A percentile compares a stretch with the other conserved stretches of the same genome.
Conservation (phyloP, 2,797 vertebrate genomes). For the Tapera naevia region DNA sequence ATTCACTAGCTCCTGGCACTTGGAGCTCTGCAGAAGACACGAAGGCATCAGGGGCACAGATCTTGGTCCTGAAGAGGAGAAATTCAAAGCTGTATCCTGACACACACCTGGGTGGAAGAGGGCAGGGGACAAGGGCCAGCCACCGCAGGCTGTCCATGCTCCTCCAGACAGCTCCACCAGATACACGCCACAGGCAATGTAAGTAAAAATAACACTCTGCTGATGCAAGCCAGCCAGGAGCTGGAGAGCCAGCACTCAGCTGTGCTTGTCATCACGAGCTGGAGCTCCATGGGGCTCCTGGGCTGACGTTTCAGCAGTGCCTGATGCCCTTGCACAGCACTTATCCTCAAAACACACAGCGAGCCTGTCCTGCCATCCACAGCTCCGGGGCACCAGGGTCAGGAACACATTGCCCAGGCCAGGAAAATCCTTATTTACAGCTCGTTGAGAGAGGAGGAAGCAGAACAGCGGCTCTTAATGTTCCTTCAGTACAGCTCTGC, state of each 20-base stretch:
- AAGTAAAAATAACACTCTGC: background rate
- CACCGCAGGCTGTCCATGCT: accelerated
- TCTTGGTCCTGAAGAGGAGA: background rate
- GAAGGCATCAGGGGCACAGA: accelerated
- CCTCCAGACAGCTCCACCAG: background rate
- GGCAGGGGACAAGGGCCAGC: background rate
- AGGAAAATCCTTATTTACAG: accelerated
- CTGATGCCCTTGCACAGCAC: background rate
- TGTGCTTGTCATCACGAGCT: accelerated
- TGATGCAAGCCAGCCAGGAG: background rate
- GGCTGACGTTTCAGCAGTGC: accelerated
- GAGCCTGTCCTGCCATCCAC: background rate
- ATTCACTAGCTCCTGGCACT: background rate
- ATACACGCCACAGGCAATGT: accelerated
- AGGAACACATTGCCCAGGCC: background rate
- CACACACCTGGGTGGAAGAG: background rate
- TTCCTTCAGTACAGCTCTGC: background rate
- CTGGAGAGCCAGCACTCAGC: accelerated
- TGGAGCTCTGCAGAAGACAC: background rate
- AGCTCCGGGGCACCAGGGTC: background rate
- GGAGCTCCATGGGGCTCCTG: background rate
- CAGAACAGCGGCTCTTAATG: accelerated
- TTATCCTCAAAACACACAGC: background rate
- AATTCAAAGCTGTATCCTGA: background rate
- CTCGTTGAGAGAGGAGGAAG: accelerated